Evolutionary conservation across 2,113 vertebrate species (phyloP).

Genomic region (Clarias gariepinus): DNA sequence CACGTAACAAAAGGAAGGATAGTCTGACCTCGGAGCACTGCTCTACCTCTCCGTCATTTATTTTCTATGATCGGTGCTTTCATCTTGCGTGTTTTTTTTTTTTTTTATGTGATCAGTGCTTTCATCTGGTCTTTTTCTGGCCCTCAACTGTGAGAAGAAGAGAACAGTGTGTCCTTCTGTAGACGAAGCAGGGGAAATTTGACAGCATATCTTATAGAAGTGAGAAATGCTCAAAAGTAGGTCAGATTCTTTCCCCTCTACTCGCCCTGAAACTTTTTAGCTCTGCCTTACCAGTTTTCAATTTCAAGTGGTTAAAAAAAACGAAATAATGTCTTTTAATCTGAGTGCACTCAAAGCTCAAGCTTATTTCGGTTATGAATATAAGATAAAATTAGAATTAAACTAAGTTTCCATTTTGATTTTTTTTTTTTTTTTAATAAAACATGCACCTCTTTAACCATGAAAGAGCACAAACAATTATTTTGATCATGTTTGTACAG

Average conservation of each 20-base stretch:
- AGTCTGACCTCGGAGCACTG: neutral
- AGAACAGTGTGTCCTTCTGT: constrained; percentile 42
- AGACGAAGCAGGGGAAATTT: constrained; percentile 50
- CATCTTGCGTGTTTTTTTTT: neutral
- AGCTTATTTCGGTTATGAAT: constrained; percentile 1
- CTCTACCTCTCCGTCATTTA: neutral
- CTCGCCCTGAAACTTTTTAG: constrained; percentile 44
- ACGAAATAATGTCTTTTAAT: constrained; percentile 35
- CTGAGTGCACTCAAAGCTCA: constrained; percentile 37
- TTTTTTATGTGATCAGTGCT: neutral
- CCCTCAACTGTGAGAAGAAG: constrained; percentile 16
- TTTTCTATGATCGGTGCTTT: neutral
- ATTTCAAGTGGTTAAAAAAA: constrained; percentile 58
- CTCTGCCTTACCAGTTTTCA: constrained; percentile 55
- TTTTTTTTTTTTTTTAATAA: neutral
- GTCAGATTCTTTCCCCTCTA: constrained; percentile 68
- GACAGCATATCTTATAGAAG: constrained; percentile 59
- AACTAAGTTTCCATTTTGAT: neutral
- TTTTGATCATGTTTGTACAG: neutral
- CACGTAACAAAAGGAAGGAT: constrained; percentile 26
- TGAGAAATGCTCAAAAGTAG: constrained; percentile 68
- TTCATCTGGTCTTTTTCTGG: constrained; percentile 2
- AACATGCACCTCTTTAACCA: neutral
- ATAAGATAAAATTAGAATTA: neutral
- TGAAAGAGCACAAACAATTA: neutral